Percentiles rank a stretch among this genome's conserved stretches.
Conservation (phyloP, 2,888 invertebrate genomes). For the Achlya flavicornis region DNA sequence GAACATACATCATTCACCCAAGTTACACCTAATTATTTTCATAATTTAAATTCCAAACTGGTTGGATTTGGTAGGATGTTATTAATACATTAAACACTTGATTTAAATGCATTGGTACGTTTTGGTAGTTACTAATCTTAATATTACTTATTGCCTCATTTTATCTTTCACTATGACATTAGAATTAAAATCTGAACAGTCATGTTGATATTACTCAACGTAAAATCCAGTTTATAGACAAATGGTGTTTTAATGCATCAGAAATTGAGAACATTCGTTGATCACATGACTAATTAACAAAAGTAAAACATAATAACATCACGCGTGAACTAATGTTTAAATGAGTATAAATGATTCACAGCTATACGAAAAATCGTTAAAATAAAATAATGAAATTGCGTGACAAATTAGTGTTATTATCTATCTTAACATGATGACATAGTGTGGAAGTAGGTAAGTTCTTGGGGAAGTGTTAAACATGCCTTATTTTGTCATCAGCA, state of each 20-base stretch:
- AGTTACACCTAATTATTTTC: too few relatives aligned
- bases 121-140: too few relatives aligned
- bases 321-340: not conserved
- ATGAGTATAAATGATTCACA: not conserved
- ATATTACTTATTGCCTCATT: too few relatives aligned
- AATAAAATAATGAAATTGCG: constrained; percentile 1
- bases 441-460: not conserved
- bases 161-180: not conserved
- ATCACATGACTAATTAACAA: not conserved
- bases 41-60: too few relatives aligned
- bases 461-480: constrained; percentile 8
- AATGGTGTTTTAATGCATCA: not conserved
- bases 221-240: not conserved
- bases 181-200: not conserved
- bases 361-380: not conserved
- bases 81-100: not conserved
- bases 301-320: not conserved
- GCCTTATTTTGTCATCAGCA: constrained; percentile 10
- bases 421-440: not conserved
- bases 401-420: constrained; percentile 2
- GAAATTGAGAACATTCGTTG: not conserved
- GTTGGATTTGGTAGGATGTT: not conserved
- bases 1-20: too few relatives aligned
- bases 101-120: not conserved
- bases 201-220: not conserved